A percentile compares a stretch with the other conserved stretches of the same genome.
Evolutionary conservation across 37 sponge, comb jelly and placozoan genomes (phyloP).

Genomic region (Oopsacas minuta): DNA sequence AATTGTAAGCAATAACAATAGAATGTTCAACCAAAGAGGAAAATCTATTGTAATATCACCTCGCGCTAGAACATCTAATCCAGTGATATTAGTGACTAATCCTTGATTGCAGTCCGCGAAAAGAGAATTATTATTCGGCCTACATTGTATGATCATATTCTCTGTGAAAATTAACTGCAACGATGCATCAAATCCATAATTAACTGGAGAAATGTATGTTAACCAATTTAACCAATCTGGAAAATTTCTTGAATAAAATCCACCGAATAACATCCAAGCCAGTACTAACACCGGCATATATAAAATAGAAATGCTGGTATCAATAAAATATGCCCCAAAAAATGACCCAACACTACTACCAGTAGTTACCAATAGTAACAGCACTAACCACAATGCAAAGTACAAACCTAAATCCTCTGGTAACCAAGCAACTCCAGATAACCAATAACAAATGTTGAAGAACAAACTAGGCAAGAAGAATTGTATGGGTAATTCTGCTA

Average conservation of each 20-base stretch:
- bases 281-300: constrained; percentile 30
- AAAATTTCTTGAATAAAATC: constrained; percentile 43
- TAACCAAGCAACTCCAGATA: constrained; percentile 25
- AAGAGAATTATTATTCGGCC: neutral
- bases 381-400: neutral
- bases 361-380: neutral
- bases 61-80: neutral
- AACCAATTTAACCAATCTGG: constrained; percentile 43
- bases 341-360: constrained; percentile 30
- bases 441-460: constrained; percentile 26
- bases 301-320: constrained; percentile 19
- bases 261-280: constrained; percentile 46
- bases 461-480: constrained; percentile 29
- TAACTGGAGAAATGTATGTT: constrained; percentile 40
- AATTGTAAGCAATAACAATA: neutral
- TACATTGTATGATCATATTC: neutral
- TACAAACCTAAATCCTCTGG: neutral
- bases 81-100: neutral
- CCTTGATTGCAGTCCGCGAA: neutral
- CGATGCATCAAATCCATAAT: constrained; percentile 32
- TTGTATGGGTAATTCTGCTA: constrained; percentile 53
- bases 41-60: constrained; percentile 1
- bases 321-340: constrained; percentile 36
- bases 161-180: constrained; percentile 33
- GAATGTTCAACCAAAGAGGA: neutral